Percentiles rank a stretch among this genome's conserved stretches.
phyloP scores from a whole-genome alignment of 2,888 invertebrate species.

The Leptopilina myrica region DNA sequence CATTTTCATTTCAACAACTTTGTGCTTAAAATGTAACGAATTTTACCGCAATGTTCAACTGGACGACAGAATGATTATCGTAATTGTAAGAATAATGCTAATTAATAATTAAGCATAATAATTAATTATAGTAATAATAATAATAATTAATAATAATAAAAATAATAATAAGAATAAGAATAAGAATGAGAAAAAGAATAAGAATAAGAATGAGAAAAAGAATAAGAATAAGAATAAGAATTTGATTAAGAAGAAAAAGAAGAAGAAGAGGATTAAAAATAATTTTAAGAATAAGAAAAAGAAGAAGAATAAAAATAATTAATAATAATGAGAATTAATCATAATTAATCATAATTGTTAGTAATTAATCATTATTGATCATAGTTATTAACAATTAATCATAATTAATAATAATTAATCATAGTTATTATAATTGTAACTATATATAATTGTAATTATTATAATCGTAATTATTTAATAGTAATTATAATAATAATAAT shows the following conservation, averaged over 20 bases:
- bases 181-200: too few species aligned
- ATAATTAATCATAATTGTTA: too few species aligned
- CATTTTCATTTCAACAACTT: background rate
- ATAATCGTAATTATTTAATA: background rate
- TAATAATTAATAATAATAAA: too few species aligned
- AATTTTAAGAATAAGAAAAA: background rate
- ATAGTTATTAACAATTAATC: background rate
- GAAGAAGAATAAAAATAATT: background rate
- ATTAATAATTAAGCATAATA: background rate
- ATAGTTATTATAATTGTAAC: background rate
- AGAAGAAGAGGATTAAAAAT: background rate
- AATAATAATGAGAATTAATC: background rate
- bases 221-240: background rate
- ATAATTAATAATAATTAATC: background rate
- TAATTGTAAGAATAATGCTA: background rate
- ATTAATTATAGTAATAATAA: background rate
- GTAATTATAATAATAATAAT: background rate
- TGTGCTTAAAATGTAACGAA: background rate
- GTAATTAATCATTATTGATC: too few species aligned
- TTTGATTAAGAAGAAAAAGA: background rate
- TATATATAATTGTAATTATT: background rate
- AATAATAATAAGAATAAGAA: too few species aligned
- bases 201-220: too few species aligned
- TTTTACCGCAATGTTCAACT: background rate
- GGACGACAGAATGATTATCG: slow-evolving; percentile 1